A percentile compares a stretch with the other conserved stretches of the same genome.
These are phyloP conservation scores for Pandemis corylana DNA, from an alignment of 2,888 invertebrate genomes.

Conservation along the genomic window DNA sequence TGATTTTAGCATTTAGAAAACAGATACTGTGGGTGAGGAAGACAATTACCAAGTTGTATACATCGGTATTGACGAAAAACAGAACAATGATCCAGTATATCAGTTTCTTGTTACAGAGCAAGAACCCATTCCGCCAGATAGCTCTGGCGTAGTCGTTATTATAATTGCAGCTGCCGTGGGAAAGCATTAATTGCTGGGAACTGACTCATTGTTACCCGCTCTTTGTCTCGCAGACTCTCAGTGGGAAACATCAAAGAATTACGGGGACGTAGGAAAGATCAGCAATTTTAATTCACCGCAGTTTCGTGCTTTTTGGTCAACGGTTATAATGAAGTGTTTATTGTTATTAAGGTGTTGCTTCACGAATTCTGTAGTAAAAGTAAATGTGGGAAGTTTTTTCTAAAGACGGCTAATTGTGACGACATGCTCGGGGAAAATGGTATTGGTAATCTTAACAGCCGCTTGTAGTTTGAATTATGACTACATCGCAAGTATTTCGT, in stretches of 20 bases:
- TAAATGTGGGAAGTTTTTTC: constrained; percentile 35
- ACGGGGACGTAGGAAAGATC: constrained; percentile 40
- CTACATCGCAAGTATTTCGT: constrained; percentile 11
- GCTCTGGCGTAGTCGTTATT: constrained; percentile 56
- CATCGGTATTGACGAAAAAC: constrained; percentile 46
- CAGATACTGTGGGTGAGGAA: constrained; percentile 23
- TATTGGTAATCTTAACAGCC: constrained; percentile 12
- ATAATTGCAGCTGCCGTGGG: constrained; percentile 68
- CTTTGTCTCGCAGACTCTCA: constrained; percentile 39
- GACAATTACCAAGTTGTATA: constrained; percentile 34
- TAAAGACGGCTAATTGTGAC: constrained; percentile 17
- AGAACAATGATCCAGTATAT: constrained; percentile 59
- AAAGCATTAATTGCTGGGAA: constrained; percentile 57
- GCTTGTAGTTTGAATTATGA: not conserved
- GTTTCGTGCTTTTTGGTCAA: constrained; percentile 45
- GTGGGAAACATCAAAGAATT: constrained; percentile 47
- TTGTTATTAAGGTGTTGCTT: constrained; percentile 34
- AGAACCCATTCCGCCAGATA: constrained; percentile 44
- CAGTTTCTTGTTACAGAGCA: constrained; percentile 51
- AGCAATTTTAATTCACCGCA: constrained; percentile 44
- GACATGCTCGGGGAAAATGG: constrained; percentile 16
- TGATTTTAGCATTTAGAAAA: constrained; percentile 31
- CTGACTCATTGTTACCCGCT: constrained; percentile 37
- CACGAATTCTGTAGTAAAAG: constrained; percentile 36
- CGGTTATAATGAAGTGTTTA: constrained; percentile 44